Conservation (phyloP, 2,113 vertebrate genomes). For the Strigops habroptila region DNA sequence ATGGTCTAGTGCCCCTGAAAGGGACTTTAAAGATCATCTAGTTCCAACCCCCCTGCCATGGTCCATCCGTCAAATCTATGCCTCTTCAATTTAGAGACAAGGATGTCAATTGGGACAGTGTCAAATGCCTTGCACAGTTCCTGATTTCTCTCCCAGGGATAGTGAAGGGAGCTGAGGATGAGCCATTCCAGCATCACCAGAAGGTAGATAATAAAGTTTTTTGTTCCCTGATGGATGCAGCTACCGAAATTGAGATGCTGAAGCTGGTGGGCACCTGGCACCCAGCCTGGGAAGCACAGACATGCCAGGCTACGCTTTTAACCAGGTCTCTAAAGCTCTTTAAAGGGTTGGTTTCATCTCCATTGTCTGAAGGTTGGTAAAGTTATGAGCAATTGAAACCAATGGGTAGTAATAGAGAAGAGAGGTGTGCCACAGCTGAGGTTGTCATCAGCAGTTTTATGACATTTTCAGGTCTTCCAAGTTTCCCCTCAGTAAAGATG, state of each 20-base stretch:
- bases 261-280: not conserved
- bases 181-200: not conserved
- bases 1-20: not conserved
- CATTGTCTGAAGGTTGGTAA: not conserved
- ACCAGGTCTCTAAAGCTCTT: not conserved
- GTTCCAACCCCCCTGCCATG: not conserved
- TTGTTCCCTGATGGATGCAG: not conserved
- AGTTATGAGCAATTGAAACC: not conserved
- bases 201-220: not conserved
- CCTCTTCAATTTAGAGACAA: not conserved
- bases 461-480: not conserved
- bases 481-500: not conserved
- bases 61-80: not conserved
- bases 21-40: too few species aligned
- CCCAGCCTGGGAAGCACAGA: not conserved
- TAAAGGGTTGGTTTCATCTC: not conserved
- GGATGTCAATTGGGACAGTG: not conserved
- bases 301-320: not conserved
- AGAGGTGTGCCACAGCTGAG: not conserved
- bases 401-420: not conserved
- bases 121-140: not conserved
- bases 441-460: not conserved
- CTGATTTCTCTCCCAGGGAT: not conserved
- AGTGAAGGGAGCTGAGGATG: not conserved
- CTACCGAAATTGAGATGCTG: not conserved